Conservation (phyloP, 2,888 invertebrate species). For the Eucera pruinosa region DNA sequence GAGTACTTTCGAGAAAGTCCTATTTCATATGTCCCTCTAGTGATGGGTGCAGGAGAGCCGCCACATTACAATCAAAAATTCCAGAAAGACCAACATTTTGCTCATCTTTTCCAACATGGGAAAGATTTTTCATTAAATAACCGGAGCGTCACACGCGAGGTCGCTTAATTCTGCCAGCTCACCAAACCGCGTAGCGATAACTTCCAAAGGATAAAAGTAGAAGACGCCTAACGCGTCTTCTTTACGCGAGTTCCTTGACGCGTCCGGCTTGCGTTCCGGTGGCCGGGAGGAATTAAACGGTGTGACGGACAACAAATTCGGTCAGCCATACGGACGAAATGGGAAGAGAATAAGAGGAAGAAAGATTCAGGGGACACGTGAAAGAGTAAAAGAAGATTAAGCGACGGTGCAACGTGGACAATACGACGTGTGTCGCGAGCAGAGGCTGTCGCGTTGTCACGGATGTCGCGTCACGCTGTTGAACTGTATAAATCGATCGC, state of each 20-base stretch:
- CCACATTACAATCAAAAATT: too few species aligned
- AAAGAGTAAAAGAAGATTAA: slow-evolving; percentile 65
- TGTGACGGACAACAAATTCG: slow-evolving; percentile 45
- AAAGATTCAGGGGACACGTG: slow-evolving; percentile 13
- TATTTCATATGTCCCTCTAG: too few species aligned
- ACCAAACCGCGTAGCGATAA: not conserved
- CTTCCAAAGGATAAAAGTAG: not conserved
- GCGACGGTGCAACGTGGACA: slow-evolving; percentile 60
- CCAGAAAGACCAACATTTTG: too few species aligned
- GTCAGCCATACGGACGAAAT: slow-evolving; percentile 14
- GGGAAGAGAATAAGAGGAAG: not conserved
- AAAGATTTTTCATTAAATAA: too few species aligned
- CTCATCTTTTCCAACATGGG: too few species aligned
- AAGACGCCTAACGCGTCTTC: not conserved
- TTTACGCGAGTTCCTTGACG: not conserved
- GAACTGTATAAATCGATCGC: slow-evolving; percentile 68
- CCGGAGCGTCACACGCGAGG: not conserved
- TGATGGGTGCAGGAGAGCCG: too few species aligned
- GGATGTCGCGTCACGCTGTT: slow-evolving; percentile 53
- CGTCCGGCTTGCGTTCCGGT: slow-evolving; percentile 18
- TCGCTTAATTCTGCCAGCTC: not conserved
- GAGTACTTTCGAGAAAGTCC: too few species aligned
- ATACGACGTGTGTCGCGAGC: slow-evolving; percentile 65
- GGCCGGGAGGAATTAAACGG: slow-evolving; percentile 13
- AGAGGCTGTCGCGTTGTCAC: slow-evolving; percentile 59